Conservation (phyloP, 2,888 invertebrate species). For the Toxonevra muliebris region DNA sequence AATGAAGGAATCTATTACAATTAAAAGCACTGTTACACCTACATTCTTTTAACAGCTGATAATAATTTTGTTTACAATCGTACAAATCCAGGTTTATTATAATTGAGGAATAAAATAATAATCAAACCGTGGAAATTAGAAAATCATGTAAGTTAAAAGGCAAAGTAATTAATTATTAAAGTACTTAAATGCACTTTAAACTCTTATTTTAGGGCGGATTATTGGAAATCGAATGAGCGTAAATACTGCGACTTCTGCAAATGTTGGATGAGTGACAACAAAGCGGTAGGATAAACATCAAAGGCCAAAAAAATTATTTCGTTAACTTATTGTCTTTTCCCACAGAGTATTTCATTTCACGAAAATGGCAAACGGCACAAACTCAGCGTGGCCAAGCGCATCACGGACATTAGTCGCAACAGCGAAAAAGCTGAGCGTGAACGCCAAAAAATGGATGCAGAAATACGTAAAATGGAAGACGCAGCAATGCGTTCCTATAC, state of each 20-base stretch:
- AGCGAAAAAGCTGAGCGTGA: conserved; percentile 83
- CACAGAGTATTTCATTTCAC: conserved; percentile 91
- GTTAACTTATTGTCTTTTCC: background rate
- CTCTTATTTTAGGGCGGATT: conserved; percentile 79
- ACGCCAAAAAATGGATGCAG: conserved; percentile 78
- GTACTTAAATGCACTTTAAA: background rate
- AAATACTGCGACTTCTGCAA: conserved; percentile 98
- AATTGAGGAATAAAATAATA: conserved; percentile 11
- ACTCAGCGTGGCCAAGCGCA: conserved; percentile 86
- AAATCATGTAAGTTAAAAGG: background rate
- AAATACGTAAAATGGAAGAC: conserved; percentile 88
- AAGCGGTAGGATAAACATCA: conserved; percentile 72
- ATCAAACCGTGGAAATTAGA: conserved; percentile 18
- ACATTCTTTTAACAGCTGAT: too few relatives aligned
- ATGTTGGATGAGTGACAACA: conserved; percentile 98
- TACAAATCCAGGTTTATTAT: background rate
- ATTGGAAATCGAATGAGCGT: conserved; percentile 95
- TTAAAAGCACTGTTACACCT: too few relatives aligned
- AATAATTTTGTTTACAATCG: conserved; percentile 16
- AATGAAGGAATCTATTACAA: background rate
- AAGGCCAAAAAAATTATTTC: background rate
- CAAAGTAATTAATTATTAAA: background rate
- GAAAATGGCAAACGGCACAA: conserved; percentile 93
- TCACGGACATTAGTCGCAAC: conserved; percentile 84
- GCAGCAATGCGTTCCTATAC: conserved; percentile 89